Conservation (phyloP, 2,888 invertebrate species). For the Muschampia plurimacula region DNA sequence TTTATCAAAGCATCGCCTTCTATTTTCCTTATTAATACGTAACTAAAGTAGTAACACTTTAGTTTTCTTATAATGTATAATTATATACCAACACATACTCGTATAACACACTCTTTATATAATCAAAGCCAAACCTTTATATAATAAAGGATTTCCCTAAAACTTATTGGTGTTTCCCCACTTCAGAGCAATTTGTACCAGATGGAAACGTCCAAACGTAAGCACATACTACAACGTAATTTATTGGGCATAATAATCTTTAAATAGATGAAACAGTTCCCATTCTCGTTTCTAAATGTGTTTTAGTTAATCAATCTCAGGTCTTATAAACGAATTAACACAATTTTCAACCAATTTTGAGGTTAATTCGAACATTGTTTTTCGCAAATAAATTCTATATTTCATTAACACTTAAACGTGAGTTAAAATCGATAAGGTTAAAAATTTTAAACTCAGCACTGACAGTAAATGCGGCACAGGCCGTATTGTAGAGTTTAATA, state of each 20-base stretch:
- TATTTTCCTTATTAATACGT: too few relatives aligned
- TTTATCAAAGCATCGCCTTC: too few relatives aligned
- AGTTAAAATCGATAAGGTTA: slow-evolving; percentile 16
- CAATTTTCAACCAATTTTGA: slow-evolving; percentile 17
- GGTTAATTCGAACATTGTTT: slow-evolving; percentile 25
- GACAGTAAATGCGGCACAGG: background rate
- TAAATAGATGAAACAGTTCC: slow-evolving; percentile 35
- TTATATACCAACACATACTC: too few relatives aligned
- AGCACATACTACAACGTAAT: slow-evolving; percentile 31
- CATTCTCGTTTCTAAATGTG: slow-evolving; percentile 31
- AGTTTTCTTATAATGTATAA: too few relatives aligned
- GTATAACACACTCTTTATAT: background rate
- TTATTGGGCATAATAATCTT: slow-evolving; percentile 38
- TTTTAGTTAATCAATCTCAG: slow-evolving; percentile 26
- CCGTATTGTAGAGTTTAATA: slow-evolving; percentile 26
- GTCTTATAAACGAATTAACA: slow-evolving; percentile 15
- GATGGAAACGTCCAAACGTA: slow-evolving; percentile 32
- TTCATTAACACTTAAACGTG: slow-evolving; percentile 16
- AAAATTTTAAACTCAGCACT: slow-evolving; percentile 16
- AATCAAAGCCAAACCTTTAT: slow-evolving; percentile 16
- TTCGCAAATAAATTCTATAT: slow-evolving; percentile 12
- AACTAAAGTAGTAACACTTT: too few relatives aligned
- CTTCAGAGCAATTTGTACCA: slow-evolving; percentile 35
- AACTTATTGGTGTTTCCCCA: slow-evolving; percentile 23
- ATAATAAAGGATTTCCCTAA: slow-evolving; percentile 25